These are phyloP conservation scores for Nothocercus julius DNA, from an alignment of 2,113 vertebrate species.

Conservation along the genomic window DNA sequence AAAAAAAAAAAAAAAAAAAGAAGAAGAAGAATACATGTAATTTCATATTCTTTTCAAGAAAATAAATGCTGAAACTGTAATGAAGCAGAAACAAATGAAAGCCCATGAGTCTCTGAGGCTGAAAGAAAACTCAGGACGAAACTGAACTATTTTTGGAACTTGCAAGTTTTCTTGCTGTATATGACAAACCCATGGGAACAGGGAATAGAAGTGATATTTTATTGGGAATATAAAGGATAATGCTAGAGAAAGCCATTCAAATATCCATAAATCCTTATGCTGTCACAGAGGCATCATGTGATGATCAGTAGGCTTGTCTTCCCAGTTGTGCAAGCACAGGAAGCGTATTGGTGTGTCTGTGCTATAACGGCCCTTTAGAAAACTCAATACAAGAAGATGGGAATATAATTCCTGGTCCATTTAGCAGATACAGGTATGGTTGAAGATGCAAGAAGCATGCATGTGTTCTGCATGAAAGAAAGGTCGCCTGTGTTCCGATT, in stretches of 20 bases:
- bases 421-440: background rate
- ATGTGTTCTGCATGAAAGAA: background rate
- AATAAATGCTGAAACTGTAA: background rate
- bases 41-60: background rate
- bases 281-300: background rate
- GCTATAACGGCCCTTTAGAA: background rate
- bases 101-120: background rate
- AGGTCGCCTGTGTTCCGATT: background rate
- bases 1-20: background rate
- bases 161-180: background rate
- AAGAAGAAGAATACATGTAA: background rate
- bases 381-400: background rate
- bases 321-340: too few species aligned
- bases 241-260: background rate
- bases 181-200: background rate
- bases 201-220: background rate
- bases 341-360: background rate
- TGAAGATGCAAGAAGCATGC: background rate
- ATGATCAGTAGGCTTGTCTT: background rate
- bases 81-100: background rate
- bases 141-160: background rate
- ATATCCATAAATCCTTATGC: background rate
- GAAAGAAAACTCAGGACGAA: background rate
- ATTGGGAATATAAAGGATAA: background rate
- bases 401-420: background rate